Base-by-base conservation (phyloP, 2,797 vertebrate species). In the Acanthiza pusilla region DNA sequence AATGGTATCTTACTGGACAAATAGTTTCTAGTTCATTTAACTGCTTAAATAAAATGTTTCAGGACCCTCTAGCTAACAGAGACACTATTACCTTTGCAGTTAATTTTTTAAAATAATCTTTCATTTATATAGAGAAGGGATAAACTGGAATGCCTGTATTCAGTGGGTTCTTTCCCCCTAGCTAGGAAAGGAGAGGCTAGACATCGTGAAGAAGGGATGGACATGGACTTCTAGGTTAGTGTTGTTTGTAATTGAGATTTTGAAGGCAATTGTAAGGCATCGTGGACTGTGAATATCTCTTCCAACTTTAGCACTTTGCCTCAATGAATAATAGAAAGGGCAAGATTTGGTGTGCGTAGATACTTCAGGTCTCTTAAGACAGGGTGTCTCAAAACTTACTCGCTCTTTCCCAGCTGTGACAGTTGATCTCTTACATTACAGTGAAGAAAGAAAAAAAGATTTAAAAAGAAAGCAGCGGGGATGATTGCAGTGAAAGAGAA, bases 401-500 rank as follows among this genome's bases (percentile, higher is more conserved):
- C 0, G 0, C 57, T 92, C 45, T 63, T 89, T 67, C 40, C 38
- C 15, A 58, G 15, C 85, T 96, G 23, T 60, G 73, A 68, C 47
- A 60, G 19, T 16, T 84, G n/a, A 32, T 89, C 11, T 94, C 68
- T 79, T 75, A 30, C 5, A 67, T 47, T 73, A 63, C 32, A 84
- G 68, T 63, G 23, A 61, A 88, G 72, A 85, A 91, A 92, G 48
- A 11, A 72, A 40, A 30, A 40, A 45, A 54, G 1, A 80, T 58
- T 72, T 66, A 38, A 74, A 77, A 95, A 84, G 21, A 78, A 88
- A 85, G 47, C 55, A 82, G 42, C 22, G 57, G 76, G 48, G 62
- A 73, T 81, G 66, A 76, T 73, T 89, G 76, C 63, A 91, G 36
- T 43, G 32, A 72, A 93, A 89, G 50, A 93, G 72, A 91, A 96